Percentiles rank a stretch among this genome's conserved stretches.
phyloP scores from a whole-genome alignment of 2,113 vertebrate genomes.

The Burhinus oedicnemus region DNA sequence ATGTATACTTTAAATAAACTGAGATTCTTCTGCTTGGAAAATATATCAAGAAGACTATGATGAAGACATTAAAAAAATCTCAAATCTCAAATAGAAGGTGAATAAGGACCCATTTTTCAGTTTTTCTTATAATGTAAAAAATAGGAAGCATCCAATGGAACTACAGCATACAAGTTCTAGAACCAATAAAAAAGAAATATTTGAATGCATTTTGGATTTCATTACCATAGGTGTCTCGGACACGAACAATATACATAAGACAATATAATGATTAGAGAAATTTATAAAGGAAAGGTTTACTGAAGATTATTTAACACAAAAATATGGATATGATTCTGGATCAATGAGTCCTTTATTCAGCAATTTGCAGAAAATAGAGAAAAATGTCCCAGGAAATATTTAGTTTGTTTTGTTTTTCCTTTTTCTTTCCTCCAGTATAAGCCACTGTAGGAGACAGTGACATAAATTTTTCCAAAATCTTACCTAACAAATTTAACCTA shows the following conservation, averaged over 20 bases:
- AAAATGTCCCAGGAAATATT: neutral
- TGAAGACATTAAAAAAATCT: neutral
- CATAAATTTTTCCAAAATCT: neutral
- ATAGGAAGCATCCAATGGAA: neutral
- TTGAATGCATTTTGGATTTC: neutral
- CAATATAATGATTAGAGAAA: neutral
- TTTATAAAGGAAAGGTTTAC: neutral
- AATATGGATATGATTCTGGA: neutral
- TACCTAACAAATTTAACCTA: neutral
- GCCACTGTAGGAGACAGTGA: neutral
- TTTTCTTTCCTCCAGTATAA: neutral
- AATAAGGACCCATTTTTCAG: neutral
- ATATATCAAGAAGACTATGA: neutral
- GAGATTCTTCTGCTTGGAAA: neutral
- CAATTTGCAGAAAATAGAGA: neutral
- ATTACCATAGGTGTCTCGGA: neutral
- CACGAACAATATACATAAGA: neutral
- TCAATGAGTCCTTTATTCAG: neutral
- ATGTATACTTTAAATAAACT: neutral
- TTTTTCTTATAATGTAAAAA: neutral
- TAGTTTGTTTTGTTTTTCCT: neutral
- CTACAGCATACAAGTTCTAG: neutral
- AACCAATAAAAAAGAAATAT: neutral
- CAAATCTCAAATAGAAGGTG: neutral
- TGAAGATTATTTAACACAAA: neutral